Conservation (phyloP, 2,888 invertebrate genomes). For the Tyria jacobaeae region DNA sequence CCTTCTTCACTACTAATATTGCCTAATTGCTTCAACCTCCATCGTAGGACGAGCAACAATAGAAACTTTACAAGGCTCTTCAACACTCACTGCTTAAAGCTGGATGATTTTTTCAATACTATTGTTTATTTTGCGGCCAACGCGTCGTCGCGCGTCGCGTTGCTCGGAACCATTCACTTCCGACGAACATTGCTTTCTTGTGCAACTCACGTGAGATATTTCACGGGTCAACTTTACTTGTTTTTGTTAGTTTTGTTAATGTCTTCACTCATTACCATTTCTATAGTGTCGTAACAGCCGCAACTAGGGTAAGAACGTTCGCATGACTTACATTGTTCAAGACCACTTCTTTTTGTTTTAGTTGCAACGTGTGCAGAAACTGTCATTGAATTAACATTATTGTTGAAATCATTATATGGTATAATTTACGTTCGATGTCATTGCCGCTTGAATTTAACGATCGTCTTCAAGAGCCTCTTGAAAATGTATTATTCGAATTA, state of each 20-base stretch:
- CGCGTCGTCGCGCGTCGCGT: conserved; percentile 15
- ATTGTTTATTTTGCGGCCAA: conserved; percentile 64
- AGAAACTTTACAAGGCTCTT: conserved; percentile 66
- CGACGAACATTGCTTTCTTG: conserved; percentile 65
- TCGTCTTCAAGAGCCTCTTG: conserved; percentile 24
- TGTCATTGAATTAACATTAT: conserved; percentile 28
- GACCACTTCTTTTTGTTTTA: conserved; percentile 37
- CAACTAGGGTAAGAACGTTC: conserved; percentile 61
- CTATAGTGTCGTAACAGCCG: conserved; percentile 57
- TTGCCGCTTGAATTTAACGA: conserved; percentile 19
- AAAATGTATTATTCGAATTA: conserved; percentile 34
- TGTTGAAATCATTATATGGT: conserved; percentile 8
- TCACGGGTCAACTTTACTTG: conserved; percentile 60
- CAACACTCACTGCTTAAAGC: conserved; percentile 62
- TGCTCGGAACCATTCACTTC: conserved; percentile 68
- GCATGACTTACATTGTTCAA: conserved; percentile 54
- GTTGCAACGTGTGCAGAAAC: conserved; percentile 32
- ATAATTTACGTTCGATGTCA: conserved; percentile 26
- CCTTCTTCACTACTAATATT: conserved; percentile 69
- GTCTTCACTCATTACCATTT: conserved; percentile 63
- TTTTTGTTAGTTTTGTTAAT: conserved; percentile 61
- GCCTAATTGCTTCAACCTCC: conserved; percentile 78
- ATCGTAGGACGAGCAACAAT: conserved; percentile 69
- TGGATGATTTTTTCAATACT: conserved; percentile 62
- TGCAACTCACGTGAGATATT: conserved; percentile 66